phyloP scores from a whole-genome alignment of 2,888 invertebrate genomes.

The Hymenopus coronatus region DNA sequence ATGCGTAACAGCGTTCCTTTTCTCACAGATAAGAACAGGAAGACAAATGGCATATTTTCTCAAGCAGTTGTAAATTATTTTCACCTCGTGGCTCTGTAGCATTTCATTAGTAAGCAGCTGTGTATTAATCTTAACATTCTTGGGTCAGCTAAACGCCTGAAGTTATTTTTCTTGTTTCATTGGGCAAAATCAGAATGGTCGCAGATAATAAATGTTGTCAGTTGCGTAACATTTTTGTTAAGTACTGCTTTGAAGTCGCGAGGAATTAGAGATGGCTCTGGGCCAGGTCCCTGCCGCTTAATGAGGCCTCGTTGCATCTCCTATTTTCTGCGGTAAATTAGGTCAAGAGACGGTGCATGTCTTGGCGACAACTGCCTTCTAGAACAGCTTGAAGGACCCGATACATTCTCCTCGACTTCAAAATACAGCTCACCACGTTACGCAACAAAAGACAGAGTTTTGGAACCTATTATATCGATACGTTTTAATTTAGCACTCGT shows the following conservation, averaged over 20 bases:
- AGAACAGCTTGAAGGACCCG: not conserved
- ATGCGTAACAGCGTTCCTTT: not conserved
- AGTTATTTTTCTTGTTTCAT: not conserved
- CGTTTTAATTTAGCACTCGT: too few species aligned
- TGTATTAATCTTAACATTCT: not conserved
- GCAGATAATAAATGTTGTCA: not conserved
- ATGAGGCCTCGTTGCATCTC: not conserved
- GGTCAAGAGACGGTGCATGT: not conserved
- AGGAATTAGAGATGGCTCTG: not conserved
- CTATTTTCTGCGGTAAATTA: not conserved
- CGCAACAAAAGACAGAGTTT: too few species aligned
- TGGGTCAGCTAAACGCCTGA: not conserved
- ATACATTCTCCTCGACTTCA: not conserved
- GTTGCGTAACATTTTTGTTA: not conserved
- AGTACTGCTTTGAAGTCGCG: not conserved
- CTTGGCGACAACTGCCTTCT: not conserved
- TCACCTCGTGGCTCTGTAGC: not conserved
- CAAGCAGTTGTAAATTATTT: not conserved
- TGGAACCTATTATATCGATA: too few species aligned
- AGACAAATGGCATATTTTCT: not conserved
- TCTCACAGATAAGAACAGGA: not conserved
- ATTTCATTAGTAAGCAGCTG: not conserved
- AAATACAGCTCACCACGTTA: not conserved
- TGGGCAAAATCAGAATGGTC: not conserved
- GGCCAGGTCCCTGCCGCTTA: not conserved